Conservation (phyloP, 2,113 vertebrate species). For the Eurystomus gularis region DNA sequence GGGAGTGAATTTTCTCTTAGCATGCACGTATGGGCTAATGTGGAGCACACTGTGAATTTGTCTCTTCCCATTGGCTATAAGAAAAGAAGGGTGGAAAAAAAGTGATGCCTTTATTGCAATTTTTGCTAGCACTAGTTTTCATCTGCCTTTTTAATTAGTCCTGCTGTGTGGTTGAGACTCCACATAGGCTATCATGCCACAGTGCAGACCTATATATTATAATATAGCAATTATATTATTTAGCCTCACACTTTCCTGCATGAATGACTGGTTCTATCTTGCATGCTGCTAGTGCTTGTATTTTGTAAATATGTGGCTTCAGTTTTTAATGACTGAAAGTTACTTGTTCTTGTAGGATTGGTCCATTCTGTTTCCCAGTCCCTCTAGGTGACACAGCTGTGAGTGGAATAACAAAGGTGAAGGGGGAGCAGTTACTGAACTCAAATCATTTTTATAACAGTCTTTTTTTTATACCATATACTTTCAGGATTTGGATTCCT, state of each 20-base stretch:
- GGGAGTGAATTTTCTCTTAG: conserved; percentile 36
- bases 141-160: conserved; percentile 52
- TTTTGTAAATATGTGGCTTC: not conserved
- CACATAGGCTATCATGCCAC: not conserved
- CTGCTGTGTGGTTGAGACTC: conserved; percentile 20
- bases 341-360: not conserved
- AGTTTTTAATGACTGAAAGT: not conserved
- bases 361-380: not conserved
- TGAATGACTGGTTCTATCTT: not conserved
- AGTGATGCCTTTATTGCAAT: not conserved
- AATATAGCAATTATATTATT: conserved; percentile 38
- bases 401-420: not conserved
- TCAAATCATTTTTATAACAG: not conserved
- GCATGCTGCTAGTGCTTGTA: not conserved
- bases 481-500: not conserved
- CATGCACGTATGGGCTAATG: conserved; percentile 30
- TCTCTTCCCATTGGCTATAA: not conserved
- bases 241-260: not conserved
- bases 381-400: not conserved
- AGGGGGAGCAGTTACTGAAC: not conserved
- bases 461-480: not conserved
- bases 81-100: not conserved
- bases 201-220: conserved; percentile 14
- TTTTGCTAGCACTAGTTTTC: not conserved
- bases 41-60: conserved; percentile 16